Conservation (phyloP, 2,113 vertebrate genomes). For the Typhlomys cinereus region DNA sequence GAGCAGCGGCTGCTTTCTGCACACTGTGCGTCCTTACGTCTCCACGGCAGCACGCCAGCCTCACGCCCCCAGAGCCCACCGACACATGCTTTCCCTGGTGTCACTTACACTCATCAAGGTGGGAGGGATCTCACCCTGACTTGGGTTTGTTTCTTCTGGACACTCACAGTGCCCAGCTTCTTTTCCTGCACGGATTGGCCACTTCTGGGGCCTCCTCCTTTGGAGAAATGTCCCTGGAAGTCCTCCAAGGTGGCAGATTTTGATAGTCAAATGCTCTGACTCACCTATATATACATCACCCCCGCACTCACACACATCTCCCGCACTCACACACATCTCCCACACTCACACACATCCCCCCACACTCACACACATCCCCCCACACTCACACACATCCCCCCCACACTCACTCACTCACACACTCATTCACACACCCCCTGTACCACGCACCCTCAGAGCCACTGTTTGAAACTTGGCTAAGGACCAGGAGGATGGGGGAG, state of each 20-base stretch:
- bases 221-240: neutral
- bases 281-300: neutral
- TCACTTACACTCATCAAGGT: fast-evolving
- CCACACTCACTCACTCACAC: too few relatives aligned
- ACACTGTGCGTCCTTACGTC: fast-evolving
- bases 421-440: fast-evolving
- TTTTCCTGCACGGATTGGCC: fast-evolving
- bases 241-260: neutral
- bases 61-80: fast-evolving
- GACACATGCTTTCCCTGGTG: fast-evolving
- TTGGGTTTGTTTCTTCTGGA: fast-evolving
- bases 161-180: fast-evolving
- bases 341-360: too few relatives aligned
- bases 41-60: fast-evolving
- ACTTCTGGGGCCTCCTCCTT: fast-evolving
- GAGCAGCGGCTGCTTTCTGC: fast-evolving
- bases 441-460: neutral
- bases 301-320: too few relatives aligned
- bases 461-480: neutral
- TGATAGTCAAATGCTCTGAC: neutral
- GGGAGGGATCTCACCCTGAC: fast-evolving
- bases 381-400: too few relatives aligned
- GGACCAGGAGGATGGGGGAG: neutral
- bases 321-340: too few relatives aligned
- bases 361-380: too few relatives aligned